These are phyloP conservation scores for Thryonomys swinderianus DNA, from an alignment of 2,113 vertebrate species.

Conservation along the genomic window DNA sequence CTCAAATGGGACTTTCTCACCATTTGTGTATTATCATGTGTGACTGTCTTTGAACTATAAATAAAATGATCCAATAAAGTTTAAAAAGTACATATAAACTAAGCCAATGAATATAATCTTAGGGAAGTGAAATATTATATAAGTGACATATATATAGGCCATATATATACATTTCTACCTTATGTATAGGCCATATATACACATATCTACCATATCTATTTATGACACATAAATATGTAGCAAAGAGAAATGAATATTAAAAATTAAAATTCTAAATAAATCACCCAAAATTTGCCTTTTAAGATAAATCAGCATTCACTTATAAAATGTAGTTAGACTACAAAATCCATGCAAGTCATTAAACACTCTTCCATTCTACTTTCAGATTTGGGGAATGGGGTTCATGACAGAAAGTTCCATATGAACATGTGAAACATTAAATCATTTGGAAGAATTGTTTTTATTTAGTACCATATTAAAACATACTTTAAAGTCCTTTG, in stretches of 20 bases:
- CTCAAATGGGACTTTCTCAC: background rate
- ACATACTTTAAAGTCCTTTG: background rate
- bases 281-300: background rate
- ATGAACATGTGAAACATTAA: background rate
- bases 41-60: background rate
- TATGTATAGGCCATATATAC: background rate
- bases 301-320: background rate
- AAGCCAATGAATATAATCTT: background rate
- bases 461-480: background rate
- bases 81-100: background rate
- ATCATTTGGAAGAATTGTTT: background rate
- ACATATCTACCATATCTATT: background rate
- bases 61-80: background rate
- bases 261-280: background rate
- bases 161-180: background rate
- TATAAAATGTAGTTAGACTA: background rate
- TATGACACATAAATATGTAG: background rate
- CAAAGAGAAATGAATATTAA: background rate
- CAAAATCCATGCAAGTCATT: background rate
- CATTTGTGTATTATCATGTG: background rate
- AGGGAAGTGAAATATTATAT: background rate
- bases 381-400: background rate
- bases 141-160: background rate
- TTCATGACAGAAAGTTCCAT: background rate
- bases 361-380: background rate